phyloP scores from a whole-genome alignment of 2,888 invertebrate species.

The Iphiclides podalirius region DNA sequence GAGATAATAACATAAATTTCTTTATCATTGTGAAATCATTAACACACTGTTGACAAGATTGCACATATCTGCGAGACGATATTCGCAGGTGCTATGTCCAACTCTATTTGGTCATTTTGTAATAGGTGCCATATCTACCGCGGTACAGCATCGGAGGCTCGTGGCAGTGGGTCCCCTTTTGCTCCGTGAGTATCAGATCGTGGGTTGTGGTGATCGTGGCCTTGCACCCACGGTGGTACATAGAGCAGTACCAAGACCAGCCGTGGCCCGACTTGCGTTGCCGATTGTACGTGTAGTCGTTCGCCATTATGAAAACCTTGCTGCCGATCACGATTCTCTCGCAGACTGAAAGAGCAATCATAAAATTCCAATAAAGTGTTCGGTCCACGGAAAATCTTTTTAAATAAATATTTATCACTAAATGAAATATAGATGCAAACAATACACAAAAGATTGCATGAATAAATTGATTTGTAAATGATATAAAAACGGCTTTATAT shows the following conservation, averaged over 20 bases:
- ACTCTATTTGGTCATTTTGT: conserved; percentile 20
- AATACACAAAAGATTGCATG: no score
- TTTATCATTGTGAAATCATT: no score
- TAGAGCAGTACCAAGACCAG: conserved; percentile 37
- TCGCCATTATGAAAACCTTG: conserved; percentile 17
- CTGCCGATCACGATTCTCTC: conserved; percentile 21
- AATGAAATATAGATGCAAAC: no score
- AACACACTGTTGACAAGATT: no score
- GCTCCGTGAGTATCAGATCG: conserved; percentile 18
- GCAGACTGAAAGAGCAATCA: conserved; percentile 16
- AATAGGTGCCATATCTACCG: conserved; percentile 26
- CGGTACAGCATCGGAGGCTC: conserved; percentile 24
- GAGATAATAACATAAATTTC: no score
- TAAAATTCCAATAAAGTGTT: background rate
- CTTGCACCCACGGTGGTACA: conserved; percentile 39
- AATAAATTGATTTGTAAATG: no score
- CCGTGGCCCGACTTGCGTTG: conserved; percentile 26
- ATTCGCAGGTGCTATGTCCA: no score
- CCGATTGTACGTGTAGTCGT: conserved; percentile 38
- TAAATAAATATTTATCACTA: no score
- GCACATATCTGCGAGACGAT: no score
- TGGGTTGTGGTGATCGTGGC: conserved; percentile 28
- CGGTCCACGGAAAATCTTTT: background rate
- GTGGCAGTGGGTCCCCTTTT: conserved; percentile 31
- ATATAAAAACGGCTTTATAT: no score